Evolutionary conservation across 1,140 invertebrate species (phyloP).

Genomic region (Plutomurus gul): DNA sequence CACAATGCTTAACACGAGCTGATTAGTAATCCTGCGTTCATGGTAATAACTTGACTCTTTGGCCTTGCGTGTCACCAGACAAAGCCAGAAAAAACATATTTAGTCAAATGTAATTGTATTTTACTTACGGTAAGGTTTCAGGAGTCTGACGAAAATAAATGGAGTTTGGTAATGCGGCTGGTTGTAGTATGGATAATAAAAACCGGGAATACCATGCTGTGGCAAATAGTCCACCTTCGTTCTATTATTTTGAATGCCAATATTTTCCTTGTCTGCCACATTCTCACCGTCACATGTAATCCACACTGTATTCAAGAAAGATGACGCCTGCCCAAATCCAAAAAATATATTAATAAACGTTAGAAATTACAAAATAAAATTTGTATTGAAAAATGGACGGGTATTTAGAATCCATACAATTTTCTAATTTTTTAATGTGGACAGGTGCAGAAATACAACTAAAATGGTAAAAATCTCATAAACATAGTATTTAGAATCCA

Average conservation of each 20-base stretch:
- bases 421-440: too few species aligned
- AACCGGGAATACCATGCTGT: conserved; percentile 68
- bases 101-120: not conserved
- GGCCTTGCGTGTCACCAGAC: not conserved
- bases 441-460: too few species aligned
- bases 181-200: conserved; percentile 79
- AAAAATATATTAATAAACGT: too few species aligned
- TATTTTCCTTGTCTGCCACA: conserved; percentile 73
- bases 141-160: conserved; percentile 61
- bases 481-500: too few species aligned
- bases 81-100: not conserved
- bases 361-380: too few species aligned
- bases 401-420: too few species aligned
- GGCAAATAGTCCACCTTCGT: conserved; percentile 57
- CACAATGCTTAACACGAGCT: not conserved
- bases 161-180: conserved; percentile 55
- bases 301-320: conserved; percentile 65
- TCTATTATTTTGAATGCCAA: conserved; percentile 60
- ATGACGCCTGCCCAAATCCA: not conserved
- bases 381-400: too few species aligned
- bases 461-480: too few species aligned
- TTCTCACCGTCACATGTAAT: conserved; percentile 79
- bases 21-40: too few species aligned
- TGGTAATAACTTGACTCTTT: too few species aligned
- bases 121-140: conserved; percentile 55